Conservation (phyloP, 2,113 vertebrate genomes). For the Ptilonorhynchus violaceus region DNA sequence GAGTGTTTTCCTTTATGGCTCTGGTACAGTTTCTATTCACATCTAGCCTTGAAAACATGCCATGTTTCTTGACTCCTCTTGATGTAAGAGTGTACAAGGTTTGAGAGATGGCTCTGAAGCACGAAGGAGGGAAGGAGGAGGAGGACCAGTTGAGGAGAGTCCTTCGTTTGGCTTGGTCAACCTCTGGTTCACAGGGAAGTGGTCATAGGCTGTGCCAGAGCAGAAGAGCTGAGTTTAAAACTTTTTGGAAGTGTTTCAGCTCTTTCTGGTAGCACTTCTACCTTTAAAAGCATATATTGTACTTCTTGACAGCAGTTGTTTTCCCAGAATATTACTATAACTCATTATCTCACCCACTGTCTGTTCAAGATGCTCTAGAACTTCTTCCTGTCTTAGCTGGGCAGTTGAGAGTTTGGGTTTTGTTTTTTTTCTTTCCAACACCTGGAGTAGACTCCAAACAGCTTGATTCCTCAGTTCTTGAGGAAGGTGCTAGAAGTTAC, state of each 20-base stretch:
- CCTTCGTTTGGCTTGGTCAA: not conserved
- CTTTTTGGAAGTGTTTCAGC: not conserved
- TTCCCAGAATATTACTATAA: not conserved
- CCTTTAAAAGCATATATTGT: not conserved
- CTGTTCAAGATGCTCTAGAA: not conserved
- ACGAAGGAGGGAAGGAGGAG: not conserved
- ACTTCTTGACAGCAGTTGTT: not conserved
- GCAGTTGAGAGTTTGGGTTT: not conserved
- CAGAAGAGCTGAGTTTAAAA: not conserved
- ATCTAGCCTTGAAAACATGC: not conserved
- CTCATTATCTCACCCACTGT: not conserved
- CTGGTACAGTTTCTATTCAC: not conserved
- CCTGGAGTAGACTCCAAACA: not conserved
- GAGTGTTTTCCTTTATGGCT: not conserved
- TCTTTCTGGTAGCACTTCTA: not conserved
- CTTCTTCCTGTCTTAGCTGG: not conserved
- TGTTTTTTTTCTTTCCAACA: rapidly evolving
- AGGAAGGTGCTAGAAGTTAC: not conserved
- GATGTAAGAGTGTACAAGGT: not conserved
- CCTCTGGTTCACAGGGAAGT: not conserved
- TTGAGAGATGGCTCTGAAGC: not conserved
- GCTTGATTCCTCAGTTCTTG: not conserved
- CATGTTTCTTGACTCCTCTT: not conserved
- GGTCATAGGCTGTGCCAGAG: not conserved
- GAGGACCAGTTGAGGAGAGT: not conserved